These are phyloP conservation scores for Tylochromis polylepis DNA, from an alignment of 2,113 vertebrate genomes.

Conservation along the genomic window DNA sequence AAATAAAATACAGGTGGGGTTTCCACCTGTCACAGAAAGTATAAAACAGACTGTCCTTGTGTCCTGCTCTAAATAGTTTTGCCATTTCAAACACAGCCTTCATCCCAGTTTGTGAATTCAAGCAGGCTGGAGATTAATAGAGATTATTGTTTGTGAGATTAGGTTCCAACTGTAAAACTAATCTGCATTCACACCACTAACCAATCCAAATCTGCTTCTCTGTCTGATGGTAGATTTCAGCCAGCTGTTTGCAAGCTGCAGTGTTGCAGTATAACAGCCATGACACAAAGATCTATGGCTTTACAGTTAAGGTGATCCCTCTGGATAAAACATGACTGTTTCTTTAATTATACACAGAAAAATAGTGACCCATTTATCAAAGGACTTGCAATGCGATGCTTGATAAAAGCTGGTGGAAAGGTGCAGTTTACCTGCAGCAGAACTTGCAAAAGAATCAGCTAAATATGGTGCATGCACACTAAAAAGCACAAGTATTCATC, in stretches of 20 bases:
- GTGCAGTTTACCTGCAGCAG: not conserved
- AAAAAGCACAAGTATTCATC: not conserved
- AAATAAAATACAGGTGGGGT: not conserved
- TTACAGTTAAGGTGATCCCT: not conserved
- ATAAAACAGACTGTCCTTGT: not conserved
- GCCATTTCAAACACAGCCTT: constrained; percentile 18
- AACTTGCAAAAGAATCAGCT: not conserved
- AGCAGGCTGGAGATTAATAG: constrained; percentile 38
- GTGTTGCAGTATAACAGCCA: not conserved
- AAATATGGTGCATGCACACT: not conserved
- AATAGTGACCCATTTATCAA: not conserved
- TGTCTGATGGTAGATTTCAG: constrained; percentile 11
- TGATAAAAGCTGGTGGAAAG: not conserved
- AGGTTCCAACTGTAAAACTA: constrained; percentile 16
- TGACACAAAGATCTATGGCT: not conserved
- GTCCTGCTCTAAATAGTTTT: constrained; percentile 8
- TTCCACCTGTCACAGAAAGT: not conserved
- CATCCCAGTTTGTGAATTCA: constrained; percentile 8
- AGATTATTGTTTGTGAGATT: constrained; percentile 45
- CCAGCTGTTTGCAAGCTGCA: constrained; percentile 20
- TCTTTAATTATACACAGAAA: not conserved
- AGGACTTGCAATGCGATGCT: not conserved
- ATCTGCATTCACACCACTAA: constrained; percentile 38
- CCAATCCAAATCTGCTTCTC: constrained; percentile 6
- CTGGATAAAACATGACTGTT: not conserved